Conservation (phyloP, 2,113 vertebrate genomes). For the Oryzias woworae region DNA sequence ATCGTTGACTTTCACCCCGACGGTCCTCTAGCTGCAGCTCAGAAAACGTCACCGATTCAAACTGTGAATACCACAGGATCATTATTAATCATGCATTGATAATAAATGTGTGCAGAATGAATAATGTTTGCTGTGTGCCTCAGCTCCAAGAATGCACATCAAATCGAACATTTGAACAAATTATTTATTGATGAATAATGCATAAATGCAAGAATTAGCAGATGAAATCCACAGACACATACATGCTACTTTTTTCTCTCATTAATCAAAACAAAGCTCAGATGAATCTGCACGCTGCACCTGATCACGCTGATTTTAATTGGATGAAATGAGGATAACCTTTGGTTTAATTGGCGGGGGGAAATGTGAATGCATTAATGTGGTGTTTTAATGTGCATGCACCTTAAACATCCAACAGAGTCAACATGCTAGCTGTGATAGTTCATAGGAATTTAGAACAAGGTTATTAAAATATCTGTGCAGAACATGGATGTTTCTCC, state of each 20-base stretch:
- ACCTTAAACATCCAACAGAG: too few species aligned
- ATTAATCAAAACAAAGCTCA: constrained; percentile 66
- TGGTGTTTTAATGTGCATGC: constrained; percentile 31
- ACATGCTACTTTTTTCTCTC: constrained; percentile 22
- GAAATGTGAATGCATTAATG: constrained; percentile 50
- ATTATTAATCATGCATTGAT: constrained; percentile 20
- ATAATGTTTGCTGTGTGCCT: constrained; percentile 2
- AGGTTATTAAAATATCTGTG: too few species aligned
- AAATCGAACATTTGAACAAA: constrained; percentile 11
- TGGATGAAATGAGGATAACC: constrained; percentile 65
- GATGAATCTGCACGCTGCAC: constrained; percentile 48
- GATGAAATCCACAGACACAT: constrained; percentile 17
- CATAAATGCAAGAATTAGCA: constrained; percentile 10
- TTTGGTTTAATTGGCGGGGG: constrained; percentile 70
- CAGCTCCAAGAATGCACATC: constrained; percentile 29
- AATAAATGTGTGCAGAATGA: constrained; percentile 8
- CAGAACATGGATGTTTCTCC: too few species aligned
- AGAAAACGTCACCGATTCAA: neutral
- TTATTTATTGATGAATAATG: constrained; percentile 46
- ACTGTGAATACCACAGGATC: constrained; percentile 1
- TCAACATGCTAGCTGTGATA: too few species aligned
- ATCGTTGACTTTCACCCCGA: too few species aligned
- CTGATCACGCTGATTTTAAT: constrained; percentile 64
- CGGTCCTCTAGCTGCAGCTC: too few species aligned
- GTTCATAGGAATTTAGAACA: too few species aligned